These are phyloP conservation scores for Gonioctena quinquepunctata DNA, from an alignment of 1,140 invertebrate species.

Conservation along the genomic window DNA sequence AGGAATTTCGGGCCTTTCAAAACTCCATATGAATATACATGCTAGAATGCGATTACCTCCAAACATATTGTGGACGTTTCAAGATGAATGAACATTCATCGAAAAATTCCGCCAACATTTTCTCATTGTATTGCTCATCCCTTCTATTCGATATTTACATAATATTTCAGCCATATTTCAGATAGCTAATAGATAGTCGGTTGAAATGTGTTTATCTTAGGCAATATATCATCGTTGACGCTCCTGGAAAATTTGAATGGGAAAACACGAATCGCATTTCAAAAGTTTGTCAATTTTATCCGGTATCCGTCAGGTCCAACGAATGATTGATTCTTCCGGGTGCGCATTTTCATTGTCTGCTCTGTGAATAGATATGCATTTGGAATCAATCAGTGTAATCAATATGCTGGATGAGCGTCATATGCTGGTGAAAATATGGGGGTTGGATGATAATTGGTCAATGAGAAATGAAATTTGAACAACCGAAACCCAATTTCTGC, in stretches of 20 bases:
- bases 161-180: constrained; percentile 7
- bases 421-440: no score
- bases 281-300: constrained; percentile 20
- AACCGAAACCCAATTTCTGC: no score
- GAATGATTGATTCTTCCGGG: constrained; percentile 3
- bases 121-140: no score
- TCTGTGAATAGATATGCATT: neutral
- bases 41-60: no score
- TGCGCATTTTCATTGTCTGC: neutral
- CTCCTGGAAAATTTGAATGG: constrained; percentile 14
- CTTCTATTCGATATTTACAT: neutral
- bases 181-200: constrained; percentile 10
- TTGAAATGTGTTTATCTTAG: constrained; percentile 17
- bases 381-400: neutral
- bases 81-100: no score
- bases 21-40: no score
- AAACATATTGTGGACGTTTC: no score
- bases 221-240: constrained; percentile 16
- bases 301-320: neutral
- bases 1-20: no score
- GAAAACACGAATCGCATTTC: constrained; percentile 12
- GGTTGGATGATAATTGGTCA: no score
- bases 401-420: neutral
- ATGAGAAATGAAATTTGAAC: no score
- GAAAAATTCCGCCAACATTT: no score